Percentiles rank a stretch among this genome's conserved stretches.
Evolutionary conservation across 2,888 invertebrate species (phyloP).

Genomic region (Cantharis rufa): DNA sequence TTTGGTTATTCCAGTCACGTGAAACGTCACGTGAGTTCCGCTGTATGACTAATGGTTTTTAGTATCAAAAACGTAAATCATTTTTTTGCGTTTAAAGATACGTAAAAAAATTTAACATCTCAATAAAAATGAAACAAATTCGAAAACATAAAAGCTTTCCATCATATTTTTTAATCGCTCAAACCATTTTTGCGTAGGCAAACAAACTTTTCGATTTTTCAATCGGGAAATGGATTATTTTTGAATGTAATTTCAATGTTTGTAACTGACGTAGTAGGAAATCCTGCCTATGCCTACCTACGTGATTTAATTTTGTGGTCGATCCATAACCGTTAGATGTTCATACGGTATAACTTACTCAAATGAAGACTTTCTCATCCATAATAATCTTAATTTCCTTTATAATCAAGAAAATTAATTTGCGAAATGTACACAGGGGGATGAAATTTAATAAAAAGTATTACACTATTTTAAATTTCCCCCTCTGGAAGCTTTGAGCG

Average conservation of each 20-base stretch:
- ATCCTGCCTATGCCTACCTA: slow-evolving; percentile 12
- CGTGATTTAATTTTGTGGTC: slow-evolving; percentile 18
- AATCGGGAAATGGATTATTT: not conserved
- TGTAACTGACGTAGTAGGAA: slow-evolving; percentile 1
- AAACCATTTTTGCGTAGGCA: not conserved
- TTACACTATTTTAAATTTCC: not conserved
- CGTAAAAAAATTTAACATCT: not conserved
- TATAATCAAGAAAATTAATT: slow-evolving; percentile 1
- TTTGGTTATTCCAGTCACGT: slow-evolving; percentile 31
- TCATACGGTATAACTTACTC: slow-evolving; percentile 3
- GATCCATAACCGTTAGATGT: slow-evolving; percentile 15
- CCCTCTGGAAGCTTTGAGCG: not conserved
- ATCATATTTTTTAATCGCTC: not conserved
- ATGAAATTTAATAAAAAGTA: not conserved
- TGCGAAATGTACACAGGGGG: not conserved
- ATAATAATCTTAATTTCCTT: not conserved
- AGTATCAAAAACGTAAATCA: slow-evolving; percentile 33
- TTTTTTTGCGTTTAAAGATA: slow-evolving; percentile 9
- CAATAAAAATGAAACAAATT: not conserved
- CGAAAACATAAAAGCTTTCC: not conserved
- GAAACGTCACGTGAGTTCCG: slow-evolving; percentile 32
- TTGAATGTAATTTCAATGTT: not conserved
- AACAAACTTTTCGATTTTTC: not conserved
- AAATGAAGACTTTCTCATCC: not conserved
- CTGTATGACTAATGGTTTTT: slow-evolving; percentile 32